Conservation (phyloP, 2,113 vertebrate species). For the Piprites chloris region DNA sequence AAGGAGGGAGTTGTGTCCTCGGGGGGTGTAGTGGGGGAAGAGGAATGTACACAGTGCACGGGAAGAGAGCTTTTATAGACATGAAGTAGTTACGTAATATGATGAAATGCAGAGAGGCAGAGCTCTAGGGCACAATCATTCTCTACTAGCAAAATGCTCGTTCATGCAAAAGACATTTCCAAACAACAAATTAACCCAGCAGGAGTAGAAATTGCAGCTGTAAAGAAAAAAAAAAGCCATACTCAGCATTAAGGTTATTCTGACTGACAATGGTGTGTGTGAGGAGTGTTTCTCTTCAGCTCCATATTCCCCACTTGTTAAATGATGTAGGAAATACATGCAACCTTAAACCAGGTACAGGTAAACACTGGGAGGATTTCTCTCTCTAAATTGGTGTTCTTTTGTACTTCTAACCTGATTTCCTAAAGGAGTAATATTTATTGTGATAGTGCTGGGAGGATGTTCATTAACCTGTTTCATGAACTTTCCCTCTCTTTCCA, state of each 20-base stretch:
- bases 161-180: slow-evolving; percentile 29
- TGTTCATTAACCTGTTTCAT: not conserved
- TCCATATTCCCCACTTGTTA: not conserved
- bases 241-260: not conserved
- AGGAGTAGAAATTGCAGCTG: slow-evolving; percentile 5
- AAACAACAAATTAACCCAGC: slow-evolving; percentile 12
- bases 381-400: not conserved
- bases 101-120: slow-evolving; percentile 52
- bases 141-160: slow-evolving; percentile 20
- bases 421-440: not conserved
- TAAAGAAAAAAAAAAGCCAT: not conserved
- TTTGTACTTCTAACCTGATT: not conserved
- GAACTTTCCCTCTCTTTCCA: not conserved
- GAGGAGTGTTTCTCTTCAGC: not conserved
- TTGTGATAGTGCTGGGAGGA: not conserved
- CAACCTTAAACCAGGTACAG: not conserved
- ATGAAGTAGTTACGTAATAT: slow-evolving; percentile 40
- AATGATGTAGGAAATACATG: not conserved
- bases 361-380: not conserved
- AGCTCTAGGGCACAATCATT: slow-evolving; percentile 41
- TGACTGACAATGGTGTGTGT: not conserved
- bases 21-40: not conserved
- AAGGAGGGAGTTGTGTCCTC: not conserved
- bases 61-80: not conserved
- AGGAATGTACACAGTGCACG: not conserved